Base-by-base conservation (phyloP, 1,140 invertebrate species). In the Whitmania pigra region DNA sequence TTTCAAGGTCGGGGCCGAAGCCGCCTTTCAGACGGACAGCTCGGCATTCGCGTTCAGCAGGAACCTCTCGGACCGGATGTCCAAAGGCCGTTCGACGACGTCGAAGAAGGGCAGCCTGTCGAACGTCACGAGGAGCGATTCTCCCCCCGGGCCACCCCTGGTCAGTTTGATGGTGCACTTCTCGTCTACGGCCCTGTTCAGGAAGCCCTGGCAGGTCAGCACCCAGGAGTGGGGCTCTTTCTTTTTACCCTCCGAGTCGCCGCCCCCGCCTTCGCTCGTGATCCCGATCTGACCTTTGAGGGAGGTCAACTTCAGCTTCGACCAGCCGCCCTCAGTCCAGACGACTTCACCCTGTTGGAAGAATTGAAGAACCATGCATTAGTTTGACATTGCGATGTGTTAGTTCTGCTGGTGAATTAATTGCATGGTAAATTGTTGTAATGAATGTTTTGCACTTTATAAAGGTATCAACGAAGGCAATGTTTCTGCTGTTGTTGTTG, bases 61-160 rank as follows among this genome's bases (percentile, higher is more conserved):
- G 86, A 95, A 95, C 77, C 91, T 90, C 81, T 94, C 93, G 75
- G 88, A 90, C 79, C 92, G 91, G 0, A 91, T 91, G 85, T 94
- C 91, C 17, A 93, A 89, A 0, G 94, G 88, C 82, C 95, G 91
- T 80, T 96, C 93, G 0, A 88, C 88, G 11, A 96, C 84, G 81
- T 89, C 90, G 77, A 93, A 91, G 82, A 92, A 90, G 0, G 93
- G 93, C 75, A 96, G 79, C 74, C 86, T 85, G 76, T 89, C 86
- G 53, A 93, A 87, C 3, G 87, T 87, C 76, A 92, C 93, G 74
- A 94, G 83, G 0, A 96, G 83, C 0, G 91, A 92, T 13, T 95
- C 86, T 29, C n/a, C 71, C 22, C 53, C 57, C 0, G 36, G 36
- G 27, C 27, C 69, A 25, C 53, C 17, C 36, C 36, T 40, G 27